These are phyloP conservation scores for Pteronura brasiliensis DNA, from an alignment of 2,113 vertebrate species.

Conservation along the genomic window DNA sequence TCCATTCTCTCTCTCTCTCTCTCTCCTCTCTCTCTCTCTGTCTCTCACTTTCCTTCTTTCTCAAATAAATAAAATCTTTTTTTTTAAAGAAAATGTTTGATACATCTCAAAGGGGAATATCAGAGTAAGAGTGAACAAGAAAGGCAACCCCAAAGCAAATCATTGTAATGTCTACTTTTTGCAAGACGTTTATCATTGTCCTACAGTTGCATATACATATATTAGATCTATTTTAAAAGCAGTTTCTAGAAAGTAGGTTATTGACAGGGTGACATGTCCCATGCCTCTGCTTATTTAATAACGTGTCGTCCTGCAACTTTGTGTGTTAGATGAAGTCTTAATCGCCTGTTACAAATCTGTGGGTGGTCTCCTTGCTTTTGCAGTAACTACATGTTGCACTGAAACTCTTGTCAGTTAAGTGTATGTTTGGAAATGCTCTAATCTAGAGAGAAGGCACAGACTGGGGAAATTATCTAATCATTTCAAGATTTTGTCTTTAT, in stretches of 20 bases:
- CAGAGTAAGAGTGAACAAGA: background rate
- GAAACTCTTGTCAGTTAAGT: background rate
- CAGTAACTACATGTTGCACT: background rate
- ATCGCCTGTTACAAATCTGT: background rate
- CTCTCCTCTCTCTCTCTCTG: no score
- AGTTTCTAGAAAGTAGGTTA: background rate
- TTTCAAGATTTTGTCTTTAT: background rate
- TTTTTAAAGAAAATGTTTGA: background rate
- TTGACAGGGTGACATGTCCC: background rate
- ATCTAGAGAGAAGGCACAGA: background rate
- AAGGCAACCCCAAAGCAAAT: background rate
- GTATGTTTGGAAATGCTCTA: background rate
- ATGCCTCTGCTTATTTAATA: background rate
- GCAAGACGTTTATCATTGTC: background rate
- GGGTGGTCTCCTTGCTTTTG: background rate
- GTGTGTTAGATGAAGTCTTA: background rate
- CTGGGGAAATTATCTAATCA: background rate
- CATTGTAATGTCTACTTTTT: background rate
- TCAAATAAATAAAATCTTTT: background rate
- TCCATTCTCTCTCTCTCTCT: no score
- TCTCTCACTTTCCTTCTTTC: background rate
- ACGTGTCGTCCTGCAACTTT: background rate
- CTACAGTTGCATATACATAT: background rate
- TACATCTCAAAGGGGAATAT: background rate
- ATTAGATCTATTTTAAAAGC: background rate